Evolutionary conservation across 2,113 vertebrate species (phyloP).

Genomic region (Murina feae): DNA sequence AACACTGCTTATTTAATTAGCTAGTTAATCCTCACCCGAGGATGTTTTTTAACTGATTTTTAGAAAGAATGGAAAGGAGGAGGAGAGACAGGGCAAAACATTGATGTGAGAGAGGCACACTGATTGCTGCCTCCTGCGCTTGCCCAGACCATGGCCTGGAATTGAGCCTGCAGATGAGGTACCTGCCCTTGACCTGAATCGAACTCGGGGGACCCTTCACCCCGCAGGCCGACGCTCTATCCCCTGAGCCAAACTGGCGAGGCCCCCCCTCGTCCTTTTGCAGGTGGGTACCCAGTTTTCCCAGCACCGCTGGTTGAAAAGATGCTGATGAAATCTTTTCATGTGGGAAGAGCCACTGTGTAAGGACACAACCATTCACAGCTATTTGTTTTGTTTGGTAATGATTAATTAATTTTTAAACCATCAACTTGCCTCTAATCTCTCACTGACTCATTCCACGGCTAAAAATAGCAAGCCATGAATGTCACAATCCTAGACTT

Average conservation of each 20-base stretch:
- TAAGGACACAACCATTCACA: not conserved
- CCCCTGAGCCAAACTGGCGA: not conserved
- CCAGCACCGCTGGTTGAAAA: not conserved
- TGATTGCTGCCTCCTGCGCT: not conserved
- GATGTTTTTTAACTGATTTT: not conserved
- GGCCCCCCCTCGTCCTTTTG: not conserved
- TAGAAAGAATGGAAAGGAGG: not conserved
- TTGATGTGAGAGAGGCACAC: too few relatives aligned
- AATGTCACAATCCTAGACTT: slow-evolving; percentile 23
- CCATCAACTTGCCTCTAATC: not conserved
- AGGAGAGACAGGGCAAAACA: not conserved
- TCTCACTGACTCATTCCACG: not conserved
- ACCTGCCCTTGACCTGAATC: not conserved
- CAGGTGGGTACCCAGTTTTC: not conserved
- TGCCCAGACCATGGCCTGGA: too few relatives aligned
- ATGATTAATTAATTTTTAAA: slow-evolving; percentile 57
- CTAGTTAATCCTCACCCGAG: too few relatives aligned
- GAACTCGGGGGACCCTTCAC: not conserved
- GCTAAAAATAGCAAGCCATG: slow-evolving; percentile 53
- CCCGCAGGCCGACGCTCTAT: not conserved
- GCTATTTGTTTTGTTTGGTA: slow-evolving; percentile 39
- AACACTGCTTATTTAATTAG: too few relatives aligned
- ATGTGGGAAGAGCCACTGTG: not conserved
- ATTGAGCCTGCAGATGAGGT: too few relatives aligned
- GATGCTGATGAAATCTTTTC: not conserved